These are phyloP conservation scores for Andrena haemorrhoa DNA, from an alignment of 2,888 invertebrate species.

Conservation along the genomic window DNA sequence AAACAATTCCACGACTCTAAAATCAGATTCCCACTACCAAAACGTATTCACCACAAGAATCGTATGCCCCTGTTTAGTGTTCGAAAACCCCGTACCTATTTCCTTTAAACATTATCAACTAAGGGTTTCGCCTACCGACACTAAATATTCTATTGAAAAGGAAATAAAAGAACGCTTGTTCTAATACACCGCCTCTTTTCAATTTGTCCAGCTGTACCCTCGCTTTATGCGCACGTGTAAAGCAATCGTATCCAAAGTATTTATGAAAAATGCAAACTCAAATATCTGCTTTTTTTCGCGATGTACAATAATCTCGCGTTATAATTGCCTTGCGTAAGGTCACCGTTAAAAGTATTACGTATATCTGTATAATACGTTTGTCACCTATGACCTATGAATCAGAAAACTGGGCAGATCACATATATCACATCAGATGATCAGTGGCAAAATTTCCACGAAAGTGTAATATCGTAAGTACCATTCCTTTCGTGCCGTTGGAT, in stretches of 20 bases:
- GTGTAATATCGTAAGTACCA: neutral
- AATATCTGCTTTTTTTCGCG: neutral
- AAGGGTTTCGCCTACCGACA: constrained; percentile 49
- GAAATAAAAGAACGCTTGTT: constrained; percentile 60
- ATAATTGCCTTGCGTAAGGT: neutral
- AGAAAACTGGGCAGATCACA: neutral
- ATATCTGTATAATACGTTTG: neutral
- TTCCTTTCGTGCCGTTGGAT: neutral
- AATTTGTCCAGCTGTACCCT: neutral
- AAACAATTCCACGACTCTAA: constrained; percentile 99
- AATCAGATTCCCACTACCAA: constrained; percentile 98
- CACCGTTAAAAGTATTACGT: neutral
- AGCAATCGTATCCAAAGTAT: neutral
- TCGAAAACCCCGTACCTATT: constrained; percentile 93
- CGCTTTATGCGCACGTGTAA: neutral
- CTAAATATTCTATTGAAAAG: constrained; percentile 51
- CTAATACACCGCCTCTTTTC: constrained; percentile 15
- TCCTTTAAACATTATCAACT: constrained; percentile 86
- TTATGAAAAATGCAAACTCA: neutral
- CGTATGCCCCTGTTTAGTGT: constrained; percentile 93
- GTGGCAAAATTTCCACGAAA: neutral
- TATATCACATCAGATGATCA: neutral
- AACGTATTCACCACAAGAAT: constrained; percentile 94
- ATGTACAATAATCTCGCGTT: neutral
- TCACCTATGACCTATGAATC: constrained; percentile 39